Base-by-base conservation (phyloP, 2,797 vertebrate genomes). In the Sebastolobus alascanus region DNA sequence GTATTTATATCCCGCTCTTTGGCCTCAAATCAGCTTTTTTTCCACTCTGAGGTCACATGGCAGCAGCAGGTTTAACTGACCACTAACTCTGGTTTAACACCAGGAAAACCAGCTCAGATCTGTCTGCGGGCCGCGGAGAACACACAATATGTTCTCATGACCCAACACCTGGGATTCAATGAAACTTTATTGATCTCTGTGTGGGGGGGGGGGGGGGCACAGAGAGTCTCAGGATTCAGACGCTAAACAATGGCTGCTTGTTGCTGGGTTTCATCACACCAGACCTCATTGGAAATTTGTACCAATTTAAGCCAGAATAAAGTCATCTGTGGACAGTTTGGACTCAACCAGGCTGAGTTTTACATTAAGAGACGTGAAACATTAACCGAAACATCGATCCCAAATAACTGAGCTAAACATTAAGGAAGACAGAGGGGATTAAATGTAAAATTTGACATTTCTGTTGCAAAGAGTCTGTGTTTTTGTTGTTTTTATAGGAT, bases 1-100 rank as follows among this genome's bases (percentile, higher is more conserved):
- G 80, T 83, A 79, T 89, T 87, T 83, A 83, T 83, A 56, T 78
- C 64, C 65, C 8, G 65, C 74, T 86, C 84, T 81, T 76, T 87
- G 77, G 80, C 77, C 80, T 76, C 46, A 69, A 2, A 72, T 79
- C 76, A 58, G 77, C 64, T 59, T 82, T 55, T 33, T 35, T 64
- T 43, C 65, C 50, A 18, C 27, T 66, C 33, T 37, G 58, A 72
- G 85, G 73, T 79, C 83, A 85, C 75, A 84, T 85, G 80, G 8
- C 75, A 61, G 80, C 61, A 46, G 66, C 71, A 50, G 68, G 11
- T 72, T 78, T 13, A 64, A 72, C 71, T 8, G n/a, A 56, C 40
- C 67, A 38, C 33, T 60, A 12, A 18, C 14, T 38, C 50, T 27
- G 25, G 59, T 63, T 3, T 6, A 40, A 40, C 43, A 18, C 40